Base-by-base conservation (phyloP, 2,113 vertebrate genomes). In the Corvus moneduloides region DNA sequence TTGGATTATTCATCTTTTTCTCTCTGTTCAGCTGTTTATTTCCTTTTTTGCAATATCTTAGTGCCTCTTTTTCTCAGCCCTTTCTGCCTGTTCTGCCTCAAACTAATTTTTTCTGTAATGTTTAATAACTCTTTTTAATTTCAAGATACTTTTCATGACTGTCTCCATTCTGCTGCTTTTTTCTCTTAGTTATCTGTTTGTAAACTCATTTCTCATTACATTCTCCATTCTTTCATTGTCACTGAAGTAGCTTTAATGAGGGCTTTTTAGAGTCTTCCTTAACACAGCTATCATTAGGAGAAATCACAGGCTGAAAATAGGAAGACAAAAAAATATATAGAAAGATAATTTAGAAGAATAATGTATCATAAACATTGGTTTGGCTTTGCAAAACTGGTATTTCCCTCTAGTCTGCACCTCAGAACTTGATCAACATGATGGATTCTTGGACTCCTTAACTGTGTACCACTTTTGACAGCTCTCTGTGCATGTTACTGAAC, bases 101-200 rank as follows among this genome's bases (percentile, higher is more conserved):
- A 91, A 98, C 98, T 98, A 98, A 98, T 98, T 91, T 96, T 41
- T 97, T 97, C 84, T 94, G 63, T 95, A 95, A 80, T 95, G 55
- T 97, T 98, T 96, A 95, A 97, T 94, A 95, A 95, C 94, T 97
- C 77, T 84, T 66, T 62, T 82, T 91, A 48, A 92, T 78, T 56
- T 94, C 83, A 94, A 97, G 94, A 79, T 94, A 94, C 72, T 84
- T 89, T 87, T 86, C 83, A 72, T 97, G 66, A 94, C 66, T 97
- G 68, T 92, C 84, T 96, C 17, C 64, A 93, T 97, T 90, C 93
- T 92, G 51, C 69, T 85, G 4, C 77, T 92, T 30, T 90, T 96
- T 95, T 97, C 93, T 95, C 95, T 93, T 74, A 96, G 72, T 84
- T 96, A 83, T 89, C 66, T 73, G 92, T 96, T 91, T 96, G 91